phyloP scores from a whole-genome alignment of 2,888 invertebrate genomes.

The Archaeoteleia sp. region DNA sequence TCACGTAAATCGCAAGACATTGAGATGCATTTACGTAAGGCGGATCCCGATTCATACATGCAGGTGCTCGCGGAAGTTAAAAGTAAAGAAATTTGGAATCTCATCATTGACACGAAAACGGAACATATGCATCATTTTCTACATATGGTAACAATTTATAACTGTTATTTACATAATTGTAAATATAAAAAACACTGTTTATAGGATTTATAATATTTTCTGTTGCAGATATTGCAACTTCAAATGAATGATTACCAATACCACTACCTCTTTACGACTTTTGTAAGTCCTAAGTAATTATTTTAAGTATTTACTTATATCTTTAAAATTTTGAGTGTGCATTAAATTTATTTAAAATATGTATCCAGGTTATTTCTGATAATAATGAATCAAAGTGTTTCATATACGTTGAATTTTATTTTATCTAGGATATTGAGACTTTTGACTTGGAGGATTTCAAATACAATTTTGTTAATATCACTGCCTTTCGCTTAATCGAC shows the following conservation, averaged over 20 bases:
- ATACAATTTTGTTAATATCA: constrained; percentile 86
- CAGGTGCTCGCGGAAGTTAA: constrained; percentile 84
- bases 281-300: constrained; percentile 75
- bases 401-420: no score
- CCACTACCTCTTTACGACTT: constrained; percentile 87
- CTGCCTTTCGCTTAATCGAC: constrained; percentile 85
- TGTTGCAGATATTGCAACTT: constrained; percentile 83
- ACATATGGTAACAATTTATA: constrained; percentile 80
- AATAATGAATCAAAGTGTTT: no score
- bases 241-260: constrained; percentile 92
- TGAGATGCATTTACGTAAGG: constrained; percentile 83
- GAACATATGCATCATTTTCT: constrained; percentile 84
- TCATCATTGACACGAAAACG: constrained; percentile 85
- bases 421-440: constrained; percentile 78
- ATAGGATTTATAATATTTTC: constrained; percentile 22
- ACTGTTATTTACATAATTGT: neutral
- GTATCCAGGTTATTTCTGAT: neutral
- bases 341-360: constrained; percentile 4
- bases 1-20: constrained; percentile 79
- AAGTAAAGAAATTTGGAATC: constrained; percentile 84
- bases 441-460: constrained; percentile 84
- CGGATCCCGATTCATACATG: constrained; percentile 81
- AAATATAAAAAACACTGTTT: constrained; percentile 3
- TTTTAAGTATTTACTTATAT: neutral
- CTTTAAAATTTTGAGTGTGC: neutral